Percentiles rank a stretch among this genome's conserved stretches.
These are phyloP conservation scores for Hydrolagus colliei DNA, from an alignment of 2,797 vertebrate genomes.

Conservation along the genomic window DNA sequence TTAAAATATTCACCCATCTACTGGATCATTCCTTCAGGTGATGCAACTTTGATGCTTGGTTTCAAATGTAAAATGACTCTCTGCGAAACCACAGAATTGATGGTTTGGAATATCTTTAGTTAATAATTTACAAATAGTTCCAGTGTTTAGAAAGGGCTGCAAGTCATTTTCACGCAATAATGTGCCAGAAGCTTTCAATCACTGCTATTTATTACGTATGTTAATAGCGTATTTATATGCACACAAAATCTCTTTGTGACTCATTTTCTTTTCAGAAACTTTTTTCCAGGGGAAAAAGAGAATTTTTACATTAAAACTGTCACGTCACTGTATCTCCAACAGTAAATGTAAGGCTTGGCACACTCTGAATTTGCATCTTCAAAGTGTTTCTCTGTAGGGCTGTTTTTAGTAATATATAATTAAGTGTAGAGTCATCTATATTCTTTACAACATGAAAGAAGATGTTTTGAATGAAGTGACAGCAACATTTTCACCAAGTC, in stretches of 20 bases:
- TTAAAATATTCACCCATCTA: constrained; percentile 17
- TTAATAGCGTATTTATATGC: constrained; percentile 23
- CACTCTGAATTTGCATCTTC: background rate
- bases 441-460: background rate
- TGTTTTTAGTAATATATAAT: background rate
- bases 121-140: constrained; percentile 31
- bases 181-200: constrained; percentile 5
- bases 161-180: background rate
- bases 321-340: background rate
- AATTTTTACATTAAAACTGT: background rate
- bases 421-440: background rate
- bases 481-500: background rate
- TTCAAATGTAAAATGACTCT: constrained; percentile 28
- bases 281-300: background rate
- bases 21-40: constrained; percentile 23
- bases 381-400: background rate
- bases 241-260: background rate
- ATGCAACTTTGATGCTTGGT: constrained; percentile 15
- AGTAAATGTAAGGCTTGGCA: background rate
- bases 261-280: background rate
- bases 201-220: constrained; percentile 26
- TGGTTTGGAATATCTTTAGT: constrained; percentile 27
- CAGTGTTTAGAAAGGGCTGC: constrained; percentile 19
- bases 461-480: constrained; percentile 1
- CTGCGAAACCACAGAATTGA: constrained; percentile 24